Evolutionary conservation across 2,888 invertebrate species (phyloP).

Genomic region (Onthophagus sagittarius): DNA sequence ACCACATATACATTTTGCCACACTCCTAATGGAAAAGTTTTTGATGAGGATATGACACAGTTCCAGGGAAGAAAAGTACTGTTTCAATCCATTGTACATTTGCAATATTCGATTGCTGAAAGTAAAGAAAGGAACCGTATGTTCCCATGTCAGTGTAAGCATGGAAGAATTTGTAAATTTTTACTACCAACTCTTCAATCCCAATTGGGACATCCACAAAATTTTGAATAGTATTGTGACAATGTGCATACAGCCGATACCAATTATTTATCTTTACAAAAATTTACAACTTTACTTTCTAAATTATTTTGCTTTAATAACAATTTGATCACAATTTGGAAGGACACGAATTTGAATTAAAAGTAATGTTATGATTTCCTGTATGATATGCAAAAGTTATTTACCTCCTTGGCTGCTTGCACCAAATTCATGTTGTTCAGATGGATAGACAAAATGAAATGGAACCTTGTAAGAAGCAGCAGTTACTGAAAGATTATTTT

Average conservation of each 20-base stretch:
- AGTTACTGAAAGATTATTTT: no score
- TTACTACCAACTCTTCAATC: conserved; percentile 34
- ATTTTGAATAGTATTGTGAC: conserved; percentile 27
- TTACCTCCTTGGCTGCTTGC: no score
- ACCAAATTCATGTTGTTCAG: no score
- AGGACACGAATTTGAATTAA: not conserved
- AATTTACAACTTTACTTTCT: conserved; percentile 31
- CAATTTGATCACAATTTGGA: not conserved
- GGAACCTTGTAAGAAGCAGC: no score
- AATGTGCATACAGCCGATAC: conserved; percentile 30
- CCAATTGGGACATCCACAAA: conserved; percentile 40
- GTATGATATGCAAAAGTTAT: no score
- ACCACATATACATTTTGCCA: not conserved
- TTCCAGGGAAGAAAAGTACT: not conserved
- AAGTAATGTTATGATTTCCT: not conserved
- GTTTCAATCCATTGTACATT: not conserved
- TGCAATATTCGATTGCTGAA: not conserved
- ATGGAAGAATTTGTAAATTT: conserved; percentile 40
- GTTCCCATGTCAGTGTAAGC: conserved; percentile 32
- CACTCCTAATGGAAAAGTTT: not conserved
- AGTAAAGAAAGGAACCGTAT: not conserved
- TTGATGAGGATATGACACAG: not conserved
- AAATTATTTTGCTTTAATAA: conserved; percentile 22
- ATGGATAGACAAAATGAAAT: no score
- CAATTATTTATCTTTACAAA: conserved; percentile 36